phyloP scores from a whole-genome alignment of 1,140 invertebrate genomes.

The Macrotrachela quadricornifera region DNA sequence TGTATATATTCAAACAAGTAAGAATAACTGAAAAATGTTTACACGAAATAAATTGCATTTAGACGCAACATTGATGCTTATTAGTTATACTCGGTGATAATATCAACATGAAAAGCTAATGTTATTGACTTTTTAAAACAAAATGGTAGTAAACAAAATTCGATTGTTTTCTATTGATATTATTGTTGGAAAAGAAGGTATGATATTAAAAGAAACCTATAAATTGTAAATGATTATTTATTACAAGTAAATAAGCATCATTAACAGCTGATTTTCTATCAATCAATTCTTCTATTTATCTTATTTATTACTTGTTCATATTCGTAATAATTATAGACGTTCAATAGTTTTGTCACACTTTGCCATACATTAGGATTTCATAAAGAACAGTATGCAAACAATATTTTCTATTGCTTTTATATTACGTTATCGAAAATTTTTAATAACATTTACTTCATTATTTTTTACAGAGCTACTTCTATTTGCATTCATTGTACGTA shows the following conservation, averaged over 20 bases:
- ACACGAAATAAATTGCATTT: too few relatives aligned
- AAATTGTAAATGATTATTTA: constrained; percentile 90
- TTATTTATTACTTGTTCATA: constrained; percentile 73
- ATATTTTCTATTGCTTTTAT: constrained; percentile 97
- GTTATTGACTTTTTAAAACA: constrained; percentile 68
- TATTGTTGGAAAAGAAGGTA: constrained; percentile 76
- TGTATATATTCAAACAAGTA: too few relatives aligned
- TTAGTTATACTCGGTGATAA: constrained; percentile 77
- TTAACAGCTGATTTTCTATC: constrained; percentile 88
- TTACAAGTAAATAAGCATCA: constrained; percentile 61
- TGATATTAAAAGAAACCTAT: constrained; percentile 61
- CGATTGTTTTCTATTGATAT: constrained; percentile 33
- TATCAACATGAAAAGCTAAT: constrained; percentile 92
- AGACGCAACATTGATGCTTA: too few relatives aligned
- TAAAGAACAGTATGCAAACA: constrained; percentile 95
- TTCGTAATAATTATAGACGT: constrained; percentile 72
- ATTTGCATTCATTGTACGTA: constrained; percentile 66
- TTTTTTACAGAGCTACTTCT: constrained; percentile 93
- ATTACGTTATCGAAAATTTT: constrained; percentile 93
- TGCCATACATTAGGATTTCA: constrained; percentile 89
- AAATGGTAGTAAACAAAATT: background rate
- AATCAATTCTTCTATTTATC: constrained; percentile 66
- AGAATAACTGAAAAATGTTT: too few relatives aligned
- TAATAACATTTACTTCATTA: constrained; percentile 91
- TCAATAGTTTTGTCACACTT: constrained; percentile 88